phyloP scores from a whole-genome alignment of 35 echinoderm and acorn worm species.

The Eucidaris tribuloides region DNA sequence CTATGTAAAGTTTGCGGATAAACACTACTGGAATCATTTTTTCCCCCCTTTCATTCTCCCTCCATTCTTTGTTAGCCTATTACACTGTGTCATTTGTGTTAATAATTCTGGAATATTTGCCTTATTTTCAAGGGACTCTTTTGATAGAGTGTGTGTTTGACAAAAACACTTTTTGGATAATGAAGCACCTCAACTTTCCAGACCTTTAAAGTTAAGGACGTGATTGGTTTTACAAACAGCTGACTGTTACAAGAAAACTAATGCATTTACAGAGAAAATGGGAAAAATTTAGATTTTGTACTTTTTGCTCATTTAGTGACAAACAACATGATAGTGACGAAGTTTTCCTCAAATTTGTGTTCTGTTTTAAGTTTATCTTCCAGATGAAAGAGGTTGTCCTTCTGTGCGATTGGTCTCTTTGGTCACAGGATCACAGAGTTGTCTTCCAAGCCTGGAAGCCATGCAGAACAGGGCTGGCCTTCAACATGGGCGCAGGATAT shows the following conservation, averaged over 20 bases:
- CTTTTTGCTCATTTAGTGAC: neutral
- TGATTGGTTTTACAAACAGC: no score
- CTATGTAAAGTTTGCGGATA: no score
- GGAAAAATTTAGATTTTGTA: neutral
- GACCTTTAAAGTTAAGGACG: no score
- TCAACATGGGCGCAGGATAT: constrained; percentile 83
- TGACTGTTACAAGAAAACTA: no score
- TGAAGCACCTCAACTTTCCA: no score
- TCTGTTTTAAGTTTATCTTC: constrained; percentile 29
- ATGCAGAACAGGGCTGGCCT: constrained; percentile 94
- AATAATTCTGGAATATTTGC: neutral
- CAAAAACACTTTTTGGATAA: no score
- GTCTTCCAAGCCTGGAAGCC: constrained; percentile 92
- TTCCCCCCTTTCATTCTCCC: no score
- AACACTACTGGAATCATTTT: no score
- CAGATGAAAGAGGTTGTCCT: constrained; percentile 99
- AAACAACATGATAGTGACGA: neutral
- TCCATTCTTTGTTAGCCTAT: no score
- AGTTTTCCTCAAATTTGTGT: neutral
- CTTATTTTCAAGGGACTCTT: neutral
- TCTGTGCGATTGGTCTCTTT: constrained; percentile 92
- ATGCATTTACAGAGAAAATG: no score
- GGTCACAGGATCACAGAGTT: constrained; percentile 99
- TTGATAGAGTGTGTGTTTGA: no score
- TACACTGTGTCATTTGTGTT: neutral